A percentile compares a stretch with the other conserved stretches of the same genome.
These are phyloP conservation scores for Anolis carolinensis DNA, from an alignment of 2,113 vertebrate genomes.

Conservation along the genomic window DNA sequence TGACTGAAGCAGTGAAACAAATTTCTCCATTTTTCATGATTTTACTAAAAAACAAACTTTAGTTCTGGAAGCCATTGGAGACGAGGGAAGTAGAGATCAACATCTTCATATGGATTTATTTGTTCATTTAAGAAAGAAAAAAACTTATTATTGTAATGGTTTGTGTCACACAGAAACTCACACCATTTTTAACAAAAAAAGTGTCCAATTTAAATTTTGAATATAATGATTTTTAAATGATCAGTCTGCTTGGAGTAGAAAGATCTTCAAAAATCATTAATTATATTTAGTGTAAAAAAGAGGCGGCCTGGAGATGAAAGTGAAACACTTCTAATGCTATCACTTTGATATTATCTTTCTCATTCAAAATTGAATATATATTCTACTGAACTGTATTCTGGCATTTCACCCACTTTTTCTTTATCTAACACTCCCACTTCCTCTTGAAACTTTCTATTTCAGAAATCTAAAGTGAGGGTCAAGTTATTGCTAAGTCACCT, in stretches of 20 bases:
- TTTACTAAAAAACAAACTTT: background rate
- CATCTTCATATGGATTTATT: background rate
- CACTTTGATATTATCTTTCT: background rate
- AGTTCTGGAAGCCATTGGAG: background rate
- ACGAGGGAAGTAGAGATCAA: background rate
- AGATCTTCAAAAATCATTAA: background rate
- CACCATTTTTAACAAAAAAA: background rate
- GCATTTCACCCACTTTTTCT: background rate
- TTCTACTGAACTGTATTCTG: background rate
- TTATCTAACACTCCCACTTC: background rate
- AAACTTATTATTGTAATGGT: background rate
- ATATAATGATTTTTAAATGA: background rate
- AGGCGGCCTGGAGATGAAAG: background rate
- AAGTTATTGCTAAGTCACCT: background rate
- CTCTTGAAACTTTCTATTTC: background rate
- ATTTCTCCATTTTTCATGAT: background rate
- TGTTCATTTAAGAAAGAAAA: background rate
- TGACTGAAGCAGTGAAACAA: background rate
- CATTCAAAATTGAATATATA: background rate
- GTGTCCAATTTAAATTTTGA: background rate
- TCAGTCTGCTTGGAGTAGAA: background rate
- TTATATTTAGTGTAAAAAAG: background rate
- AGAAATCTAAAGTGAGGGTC: background rate
- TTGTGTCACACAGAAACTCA: background rate
- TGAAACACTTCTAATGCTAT: background rate